Evolutionary conservation across 1,140 invertebrate species (phyloP), one percentile per base, ranked within the genome.

Genomic region (Drosophila chauvacae): DNA sequence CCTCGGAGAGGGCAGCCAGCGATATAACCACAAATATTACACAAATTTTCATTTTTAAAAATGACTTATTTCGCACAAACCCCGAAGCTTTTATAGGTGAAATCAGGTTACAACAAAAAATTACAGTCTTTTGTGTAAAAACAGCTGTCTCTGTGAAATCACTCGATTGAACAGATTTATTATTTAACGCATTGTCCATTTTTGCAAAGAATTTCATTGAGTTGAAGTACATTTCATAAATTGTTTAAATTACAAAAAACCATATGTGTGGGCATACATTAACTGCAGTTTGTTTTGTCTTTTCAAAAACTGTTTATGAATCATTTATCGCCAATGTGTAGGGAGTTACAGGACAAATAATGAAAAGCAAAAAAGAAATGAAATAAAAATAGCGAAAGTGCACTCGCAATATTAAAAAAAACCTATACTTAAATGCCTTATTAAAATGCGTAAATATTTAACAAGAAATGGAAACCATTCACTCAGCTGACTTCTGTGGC

Each of bases 11-110:
- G 18, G 66, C 81, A 2, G 42, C 9, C 48, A 85, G 50, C 4
- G 66, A 41, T n/a, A 88, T 13, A 1, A 69, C 14, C 30, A 61
- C 26, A 13, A 78, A 16, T 16, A 78, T 33, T 14, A 57, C 23
- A 41, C 6, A 60, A 28, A 73, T 53, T 66, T 77, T 80, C 83
- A 87, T 87, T 16, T 69, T 74, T 35, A 1, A 39, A 77, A 69
- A 61, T 77, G 39, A 30, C 28, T 16, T 35, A 23, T 20, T n/a
- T 23, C n/a, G 33, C 9, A 10, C 1, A 13, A 41, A 18, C 23
- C 4, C 2, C 10, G 0, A 33, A 4, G 20, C 23, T 66, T 76
- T 76, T 76, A 76, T 76, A 76, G 26, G 41, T 11, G 53, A 20
- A 37, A 39, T 55, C 53, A n/a, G 35, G 14, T 56, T 56, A 3